phyloP scores from a whole-genome alignment of 2,888 invertebrate genomes.

The Stictocephala bisonia region DNA sequence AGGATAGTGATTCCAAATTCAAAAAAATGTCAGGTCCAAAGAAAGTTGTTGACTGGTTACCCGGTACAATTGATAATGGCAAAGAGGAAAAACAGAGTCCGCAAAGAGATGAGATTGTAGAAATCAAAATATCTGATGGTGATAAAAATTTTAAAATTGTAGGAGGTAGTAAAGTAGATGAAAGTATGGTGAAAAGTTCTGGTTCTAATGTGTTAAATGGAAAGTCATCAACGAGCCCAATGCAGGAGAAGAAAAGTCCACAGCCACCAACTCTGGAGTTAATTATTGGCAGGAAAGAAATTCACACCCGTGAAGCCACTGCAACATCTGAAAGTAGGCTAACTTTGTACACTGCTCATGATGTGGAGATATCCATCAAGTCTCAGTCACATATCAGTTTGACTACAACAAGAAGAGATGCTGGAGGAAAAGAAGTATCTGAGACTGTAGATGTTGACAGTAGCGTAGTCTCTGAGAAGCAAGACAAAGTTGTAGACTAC shows the following conservation, averaged over 20 bases:
- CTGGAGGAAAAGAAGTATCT: constrained; percentile 65
- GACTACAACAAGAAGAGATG: constrained; percentile 65
- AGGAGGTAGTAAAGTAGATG: constrained; percentile 29
- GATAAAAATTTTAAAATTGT: constrained; percentile 26
- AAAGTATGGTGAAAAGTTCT: constrained; percentile 58
- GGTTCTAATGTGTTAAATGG: constrained; percentile 60
- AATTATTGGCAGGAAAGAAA: constrained; percentile 68
- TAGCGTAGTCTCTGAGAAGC: constrained; percentile 65
- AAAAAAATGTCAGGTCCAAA: constrained; percentile 62
- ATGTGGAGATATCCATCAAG: constrained; percentile 69
- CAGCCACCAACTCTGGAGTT: constrained; percentile 65
- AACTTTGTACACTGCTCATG: constrained; percentile 67
- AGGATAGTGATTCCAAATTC: constrained; percentile 62
- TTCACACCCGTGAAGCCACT: constrained; percentile 67
- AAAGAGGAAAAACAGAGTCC: constrained; percentile 50
- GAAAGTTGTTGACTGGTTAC: constrained; percentile 66
- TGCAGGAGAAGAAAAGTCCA: constrained; percentile 14
- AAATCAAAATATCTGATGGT: constrained; percentile 23
- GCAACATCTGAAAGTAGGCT: constrained; percentile 68
- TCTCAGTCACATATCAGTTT: constrained; percentile 69
- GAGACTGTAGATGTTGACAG: constrained; percentile 66
- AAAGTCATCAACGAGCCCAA: constrained; percentile 46
- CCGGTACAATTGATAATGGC: constrained; percentile 46
- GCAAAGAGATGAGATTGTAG: constrained; percentile 27
- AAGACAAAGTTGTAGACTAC: constrained; percentile 63